These are phyloP conservation scores for Chiroxiphia lanceolata DNA, from an alignment of 2,797 vertebrate species.

Conservation along the genomic window DNA sequence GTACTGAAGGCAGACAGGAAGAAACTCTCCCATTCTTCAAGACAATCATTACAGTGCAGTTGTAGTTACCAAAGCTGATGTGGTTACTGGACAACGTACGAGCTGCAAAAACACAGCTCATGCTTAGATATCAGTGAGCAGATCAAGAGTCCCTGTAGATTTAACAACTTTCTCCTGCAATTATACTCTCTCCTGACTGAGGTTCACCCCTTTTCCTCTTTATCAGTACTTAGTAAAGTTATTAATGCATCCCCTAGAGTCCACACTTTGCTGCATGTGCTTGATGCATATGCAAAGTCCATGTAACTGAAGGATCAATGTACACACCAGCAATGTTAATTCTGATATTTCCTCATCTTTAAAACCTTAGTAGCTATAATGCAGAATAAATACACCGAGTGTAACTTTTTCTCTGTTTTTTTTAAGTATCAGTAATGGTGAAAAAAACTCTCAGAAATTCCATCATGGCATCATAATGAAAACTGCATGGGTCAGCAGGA, in stretches of 20 bases:
- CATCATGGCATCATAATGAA: conserved; percentile 10
- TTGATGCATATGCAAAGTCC: neutral
- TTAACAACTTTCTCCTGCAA: neutral
- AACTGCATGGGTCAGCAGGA: neutral
- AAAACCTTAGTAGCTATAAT: neutral
- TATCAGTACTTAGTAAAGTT: neutral
- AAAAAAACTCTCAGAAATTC: neutral
- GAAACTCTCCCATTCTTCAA: neutral
- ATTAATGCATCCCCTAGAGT: neutral
- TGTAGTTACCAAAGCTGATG: neutral
- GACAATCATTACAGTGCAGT: neutral
- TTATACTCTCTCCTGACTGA: neutral
- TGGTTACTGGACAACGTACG: neutral
- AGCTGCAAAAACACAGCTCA: neutral
- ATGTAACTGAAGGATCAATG: neutral
- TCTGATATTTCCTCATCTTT: neutral
- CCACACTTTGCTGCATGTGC: neutral
- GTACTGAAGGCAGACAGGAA: neutral
- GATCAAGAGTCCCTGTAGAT: neutral
- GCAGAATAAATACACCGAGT: neutral
- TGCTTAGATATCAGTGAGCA: neutral
- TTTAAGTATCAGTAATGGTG: neutral
- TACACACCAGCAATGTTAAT: neutral
- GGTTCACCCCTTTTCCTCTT: neutral
- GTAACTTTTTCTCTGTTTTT: neutral